These are phyloP conservation scores for Mechanitis mazaeus DNA, from an alignment of 2,888 invertebrate genomes.

Conservation along the genomic window DNA sequence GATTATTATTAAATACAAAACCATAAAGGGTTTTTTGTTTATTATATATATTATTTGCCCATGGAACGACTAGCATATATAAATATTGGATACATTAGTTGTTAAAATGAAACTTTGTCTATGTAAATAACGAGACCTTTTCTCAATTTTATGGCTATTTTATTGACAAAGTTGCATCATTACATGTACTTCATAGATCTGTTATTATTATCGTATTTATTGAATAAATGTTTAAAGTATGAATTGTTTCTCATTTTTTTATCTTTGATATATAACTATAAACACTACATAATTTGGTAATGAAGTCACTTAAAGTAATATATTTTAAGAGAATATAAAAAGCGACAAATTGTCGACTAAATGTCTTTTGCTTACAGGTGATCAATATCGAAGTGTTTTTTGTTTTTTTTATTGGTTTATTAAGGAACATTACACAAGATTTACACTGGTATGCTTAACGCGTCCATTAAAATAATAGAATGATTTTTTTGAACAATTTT, in stretches of 20 bases:
- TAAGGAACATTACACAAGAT: no score
- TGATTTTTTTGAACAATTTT: no score
- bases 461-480: no score
- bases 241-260: conserved; percentile 17
- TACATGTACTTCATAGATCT: conserved; percentile 18
- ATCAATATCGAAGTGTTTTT: no score
- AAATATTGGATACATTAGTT: not conserved
- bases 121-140: conserved; percentile 20
- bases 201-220: conserved; percentile 30
- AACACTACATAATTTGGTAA: no score
- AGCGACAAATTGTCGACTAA: no score
- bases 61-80: not conserved
- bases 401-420: no score
- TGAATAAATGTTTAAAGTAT: conserved; percentile 34
- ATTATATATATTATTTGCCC: not conserved
- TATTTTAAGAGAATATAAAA: no score
- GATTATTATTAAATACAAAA: not conserved
- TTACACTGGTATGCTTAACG: no score
- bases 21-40: not conserved
- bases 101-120: conserved; percentile 26
- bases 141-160: conserved; percentile 20
- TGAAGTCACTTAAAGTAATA: no score
- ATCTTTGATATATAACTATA: no score
- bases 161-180: conserved; percentile 28
- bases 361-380: no score